phyloP scores from a whole-genome alignment of 1,140 invertebrate species.

The Chrysomallon squamiferum region DNA sequence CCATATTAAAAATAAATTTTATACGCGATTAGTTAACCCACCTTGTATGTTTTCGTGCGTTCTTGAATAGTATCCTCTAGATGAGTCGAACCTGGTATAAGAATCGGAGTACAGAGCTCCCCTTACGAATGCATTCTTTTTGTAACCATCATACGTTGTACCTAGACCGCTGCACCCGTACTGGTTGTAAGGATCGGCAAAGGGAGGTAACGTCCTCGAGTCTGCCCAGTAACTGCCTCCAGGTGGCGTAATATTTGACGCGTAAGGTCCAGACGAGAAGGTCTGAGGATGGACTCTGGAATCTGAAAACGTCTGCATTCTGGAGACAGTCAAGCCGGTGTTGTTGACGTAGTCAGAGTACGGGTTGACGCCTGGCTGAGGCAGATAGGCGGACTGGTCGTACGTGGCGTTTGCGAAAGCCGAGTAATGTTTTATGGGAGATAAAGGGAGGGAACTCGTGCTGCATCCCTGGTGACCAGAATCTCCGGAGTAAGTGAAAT shows the following conservation, averaged over 20 bases:
- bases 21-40: no score
- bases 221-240: constrained; percentile 42
- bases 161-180: constrained; percentile 40
- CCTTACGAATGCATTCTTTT: constrained; percentile 39
- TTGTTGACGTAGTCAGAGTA: constrained; percentile 44
- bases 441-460: constrained; percentile 25
- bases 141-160: constrained; percentile 41
- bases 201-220: constrained; percentile 24
- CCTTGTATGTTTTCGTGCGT: constrained; percentile 47
- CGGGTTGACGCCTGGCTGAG: constrained; percentile 38
- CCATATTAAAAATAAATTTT: no score
- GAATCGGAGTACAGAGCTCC: constrained; percentile 38
- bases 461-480: constrained; percentile 9
- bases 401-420: constrained; percentile 31
- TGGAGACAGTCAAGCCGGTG: constrained; percentile 13
- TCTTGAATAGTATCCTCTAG: constrained; percentile 35
- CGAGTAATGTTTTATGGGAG: constrained; percentile 37
- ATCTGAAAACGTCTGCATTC: constrained; percentile 35
- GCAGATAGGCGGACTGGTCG: constrained; percentile 40
- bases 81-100: constrained; percentile 40
- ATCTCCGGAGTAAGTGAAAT: constrained; percentile 25
- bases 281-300: constrained; percentile 34
- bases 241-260: constrained; percentile 24
- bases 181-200: constrained; percentile 37
- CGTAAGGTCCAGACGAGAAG: constrained; percentile 32